Conservation (phyloP, 2,113 vertebrate species). For the Xyliphius kryptos region DNA sequence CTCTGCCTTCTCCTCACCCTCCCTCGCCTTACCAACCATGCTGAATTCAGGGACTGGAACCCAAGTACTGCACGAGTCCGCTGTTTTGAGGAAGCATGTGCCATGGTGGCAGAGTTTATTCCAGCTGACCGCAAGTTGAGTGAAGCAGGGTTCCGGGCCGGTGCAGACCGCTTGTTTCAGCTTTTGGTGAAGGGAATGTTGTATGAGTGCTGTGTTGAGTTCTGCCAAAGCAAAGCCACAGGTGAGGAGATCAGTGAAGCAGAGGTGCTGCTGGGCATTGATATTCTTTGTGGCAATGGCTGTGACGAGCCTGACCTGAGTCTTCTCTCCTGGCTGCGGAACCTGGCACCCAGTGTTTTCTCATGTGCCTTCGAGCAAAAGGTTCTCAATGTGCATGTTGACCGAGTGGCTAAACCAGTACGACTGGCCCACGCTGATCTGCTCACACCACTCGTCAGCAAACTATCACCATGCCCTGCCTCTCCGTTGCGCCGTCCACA, state of each 20-base stretch:
- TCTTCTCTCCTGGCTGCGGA: conserved; percentile 94
- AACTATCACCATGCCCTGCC: conserved; percentile 86
- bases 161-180: conserved; percentile 89
- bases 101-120: conserved; percentile 97
- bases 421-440: conserved; percentile 87
- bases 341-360: conserved; percentile 83
- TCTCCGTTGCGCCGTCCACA: conserved; percentile 90
- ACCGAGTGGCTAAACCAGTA: conserved; percentile 89
- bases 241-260: conserved; percentile 94
- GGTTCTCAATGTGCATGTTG: conserved; percentile 91
- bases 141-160: conserved; percentile 93
- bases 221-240: conserved; percentile 95
- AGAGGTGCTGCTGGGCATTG: conserved; percentile 90
- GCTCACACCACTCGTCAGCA: conserved; percentile 90
- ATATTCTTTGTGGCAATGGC: conserved; percentile 91
- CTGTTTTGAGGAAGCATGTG: conserved; percentile 90
- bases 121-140: conserved; percentile 93
- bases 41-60: conserved; percentile 98
- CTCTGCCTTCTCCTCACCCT: conserved; percentile 91
- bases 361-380: conserved; percentile 96
- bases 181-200: conserved; percentile 94
- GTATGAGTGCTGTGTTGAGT: conserved; percentile 95
- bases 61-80: conserved; percentile 93
- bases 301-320: conserved; percentile 95
- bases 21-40: conserved; percentile 90